A percentile compares a stretch with the other conserved stretches of the same genome.
Conservation (phyloP, 2,888 invertebrate genomes). For the Dryadula phaetusa region DNA sequence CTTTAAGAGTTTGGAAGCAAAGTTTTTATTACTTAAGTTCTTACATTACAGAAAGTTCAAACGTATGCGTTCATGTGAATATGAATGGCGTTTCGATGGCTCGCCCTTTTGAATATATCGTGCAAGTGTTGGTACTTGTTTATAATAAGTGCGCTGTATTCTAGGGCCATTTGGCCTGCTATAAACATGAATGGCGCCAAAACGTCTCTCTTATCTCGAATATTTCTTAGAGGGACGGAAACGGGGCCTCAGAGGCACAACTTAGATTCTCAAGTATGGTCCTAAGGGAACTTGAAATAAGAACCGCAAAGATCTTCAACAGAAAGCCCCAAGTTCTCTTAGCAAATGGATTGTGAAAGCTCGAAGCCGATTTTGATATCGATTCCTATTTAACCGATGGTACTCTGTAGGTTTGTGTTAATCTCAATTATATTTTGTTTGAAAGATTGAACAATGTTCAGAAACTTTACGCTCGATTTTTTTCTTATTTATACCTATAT, state of each 20-base stretch:
- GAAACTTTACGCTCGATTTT: neutral
- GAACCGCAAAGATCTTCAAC: conserved; percentile 74
- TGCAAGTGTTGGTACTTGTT: conserved; percentile 64
- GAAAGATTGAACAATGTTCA: neutral
- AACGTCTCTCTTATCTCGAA: conserved; percentile 84
- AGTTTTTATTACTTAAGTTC: conserved; percentile 37
- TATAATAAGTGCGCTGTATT: conserved; percentile 82
- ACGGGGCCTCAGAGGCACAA: conserved; percentile 73
- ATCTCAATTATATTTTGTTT: conserved; percentile 34
- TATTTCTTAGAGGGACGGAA: conserved; percentile 81
- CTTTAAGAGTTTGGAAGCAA: conserved; percentile 27
- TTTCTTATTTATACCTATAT: too few species aligned
- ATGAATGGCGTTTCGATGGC: conserved; percentile 54
- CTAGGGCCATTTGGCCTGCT: conserved; percentile 80
- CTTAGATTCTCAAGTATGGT: conserved; percentile 78
- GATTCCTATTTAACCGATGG: conserved; percentile 76
- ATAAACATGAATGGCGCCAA: conserved; percentile 84
- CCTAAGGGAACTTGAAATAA: conserved; percentile 82
- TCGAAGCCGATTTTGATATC: conserved; percentile 77
- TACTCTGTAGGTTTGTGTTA: conserved; percentile 41
- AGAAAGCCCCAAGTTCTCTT: conserved; percentile 75
- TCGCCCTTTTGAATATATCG: conserved; percentile 43
- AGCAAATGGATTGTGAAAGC: conserved; percentile 83
- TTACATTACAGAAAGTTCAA: conserved; percentile 38
- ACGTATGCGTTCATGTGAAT: conserved; percentile 39